Conservation (phyloP, 2,113 vertebrate genomes). For the Ciconia boyciana region DNA sequence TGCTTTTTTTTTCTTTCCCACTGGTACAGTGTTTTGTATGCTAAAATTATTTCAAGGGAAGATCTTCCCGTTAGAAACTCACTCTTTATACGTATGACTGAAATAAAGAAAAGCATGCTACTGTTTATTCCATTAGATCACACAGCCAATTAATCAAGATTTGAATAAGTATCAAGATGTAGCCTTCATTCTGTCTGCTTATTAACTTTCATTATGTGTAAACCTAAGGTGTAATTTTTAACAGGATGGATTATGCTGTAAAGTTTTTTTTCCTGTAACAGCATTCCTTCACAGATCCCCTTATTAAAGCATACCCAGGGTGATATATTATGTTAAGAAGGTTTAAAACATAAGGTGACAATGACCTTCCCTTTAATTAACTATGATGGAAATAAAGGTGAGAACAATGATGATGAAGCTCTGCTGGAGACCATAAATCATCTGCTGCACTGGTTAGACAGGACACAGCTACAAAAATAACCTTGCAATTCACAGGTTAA, state of each 20-base stretch:
- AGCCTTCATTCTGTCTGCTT: slow-evolving; percentile 77
- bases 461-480: slow-evolving; percentile 87
- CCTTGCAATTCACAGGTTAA: slow-evolving; percentile 91
- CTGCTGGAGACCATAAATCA: slow-evolving; percentile 92
- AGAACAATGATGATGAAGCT: slow-evolving; percentile 90
- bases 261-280: slow-evolving; percentile 72
- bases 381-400: slow-evolving; percentile 98
- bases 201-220: slow-evolving; percentile 80
- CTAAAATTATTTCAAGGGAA: slow-evolving; percentile 43
- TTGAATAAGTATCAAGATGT: slow-evolving; percentile 70
- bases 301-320: slow-evolving; percentile 81
- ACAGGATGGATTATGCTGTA: slow-evolving; percentile 79
- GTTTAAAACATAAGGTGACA: slow-evolving; percentile 91
- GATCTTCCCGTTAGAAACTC: slow-evolving; percentile 41
- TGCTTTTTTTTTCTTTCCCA: neutral
- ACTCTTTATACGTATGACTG: slow-evolving; percentile 8
- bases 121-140: slow-evolving; percentile 67
- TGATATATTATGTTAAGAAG: slow-evolving; percentile 99
- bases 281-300: slow-evolving; percentile 81
- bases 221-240: slow-evolving; percentile 77
- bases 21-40: neutral
- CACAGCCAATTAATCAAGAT: slow-evolving; percentile 75
- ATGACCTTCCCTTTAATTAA: slow-evolving; percentile 99
- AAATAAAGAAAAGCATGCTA: slow-evolving; percentile 37
- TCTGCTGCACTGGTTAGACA: slow-evolving; percentile 68